Conservation (phyloP, 2,888 invertebrate genomes). For the Raillietiella orientalis region DNA sequence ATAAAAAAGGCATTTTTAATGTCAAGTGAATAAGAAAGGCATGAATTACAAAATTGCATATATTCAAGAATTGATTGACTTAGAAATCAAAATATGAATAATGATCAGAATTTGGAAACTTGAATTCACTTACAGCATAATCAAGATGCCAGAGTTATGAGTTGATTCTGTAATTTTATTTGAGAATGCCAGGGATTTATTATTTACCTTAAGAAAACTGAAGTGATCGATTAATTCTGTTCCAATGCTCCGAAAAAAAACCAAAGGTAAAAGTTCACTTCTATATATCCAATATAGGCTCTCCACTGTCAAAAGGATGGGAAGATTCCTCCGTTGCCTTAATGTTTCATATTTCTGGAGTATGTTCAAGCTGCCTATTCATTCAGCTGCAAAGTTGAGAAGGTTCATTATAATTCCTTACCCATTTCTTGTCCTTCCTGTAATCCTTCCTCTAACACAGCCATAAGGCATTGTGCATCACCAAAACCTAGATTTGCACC, state of each 20-base stretch:
- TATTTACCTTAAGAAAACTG: slow-evolving; percentile 30
- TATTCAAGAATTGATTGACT: too few species aligned
- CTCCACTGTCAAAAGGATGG: slow-evolving; percentile 58
- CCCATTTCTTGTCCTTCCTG: slow-evolving; percentile 22
- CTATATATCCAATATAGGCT: slow-evolving; percentile 52
- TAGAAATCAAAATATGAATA: too few species aligned
- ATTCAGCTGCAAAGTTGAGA: slow-evolving; percentile 1
- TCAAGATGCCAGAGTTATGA: too few species aligned
- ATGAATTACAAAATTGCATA: too few species aligned
- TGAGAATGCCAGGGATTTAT: too few species aligned
- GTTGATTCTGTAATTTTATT: too few species aligned
- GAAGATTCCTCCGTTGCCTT: slow-evolving; percentile 54
- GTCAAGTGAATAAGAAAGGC: too few species aligned
- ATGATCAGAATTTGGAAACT: too few species aligned
- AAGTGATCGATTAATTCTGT: slow-evolving; percentile 44
- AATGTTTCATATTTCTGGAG: slow-evolving; percentile 48
- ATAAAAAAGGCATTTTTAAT: too few species aligned
- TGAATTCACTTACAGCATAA: too few species aligned
- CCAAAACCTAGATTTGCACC: slow-evolving; percentile 93
- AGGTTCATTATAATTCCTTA: too few species aligned
- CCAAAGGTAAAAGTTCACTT: slow-evolving; percentile 23
- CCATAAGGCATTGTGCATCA: slow-evolving; percentile 42
- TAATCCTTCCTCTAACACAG: slow-evolving; percentile 32
- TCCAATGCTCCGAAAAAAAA: slow-evolving; percentile 46
- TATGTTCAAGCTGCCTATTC: slow-evolving; percentile 27